Evolutionary conservation across 2,113 vertebrate species (phyloP).

Genomic region (Coreoperca whiteheadi): DNA sequence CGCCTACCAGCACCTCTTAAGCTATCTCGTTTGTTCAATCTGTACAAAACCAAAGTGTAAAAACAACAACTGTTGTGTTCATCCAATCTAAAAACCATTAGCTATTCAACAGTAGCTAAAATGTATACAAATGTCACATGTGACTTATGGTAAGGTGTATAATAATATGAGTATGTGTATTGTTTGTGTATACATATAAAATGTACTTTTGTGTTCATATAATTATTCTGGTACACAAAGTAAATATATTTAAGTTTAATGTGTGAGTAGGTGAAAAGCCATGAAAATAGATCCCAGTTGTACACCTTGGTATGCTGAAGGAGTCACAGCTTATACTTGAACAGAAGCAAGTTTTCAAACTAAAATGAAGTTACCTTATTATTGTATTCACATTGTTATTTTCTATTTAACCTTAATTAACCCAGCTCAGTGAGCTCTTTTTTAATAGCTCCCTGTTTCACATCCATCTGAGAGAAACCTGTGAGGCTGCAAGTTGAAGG

Average conservation of each 20-base stretch:
- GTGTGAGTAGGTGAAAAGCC: neutral
- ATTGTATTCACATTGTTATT: neutral
- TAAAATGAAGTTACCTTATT: neutral
- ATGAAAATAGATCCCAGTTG: neutral
- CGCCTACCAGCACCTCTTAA: neutral
- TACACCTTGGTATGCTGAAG: neutral
- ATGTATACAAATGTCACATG: too few species aligned
- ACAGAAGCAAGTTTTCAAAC: neutral
- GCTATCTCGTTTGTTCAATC: too few species aligned
- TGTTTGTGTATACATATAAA: too few species aligned
- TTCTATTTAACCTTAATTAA: neutral
- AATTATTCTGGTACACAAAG: neutral
- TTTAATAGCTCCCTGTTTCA: constrained; percentile 14
- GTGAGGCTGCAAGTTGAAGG: constrained; percentile 43
- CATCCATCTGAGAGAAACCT: constrained; percentile 47
- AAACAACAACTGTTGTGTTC: too few species aligned
- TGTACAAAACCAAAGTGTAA: too few species aligned
- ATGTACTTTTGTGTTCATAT: too few species aligned
- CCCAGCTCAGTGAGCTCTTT: neutral
- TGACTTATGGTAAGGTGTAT: too few species aligned
- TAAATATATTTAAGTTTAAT: neutral
- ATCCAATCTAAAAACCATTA: neutral
- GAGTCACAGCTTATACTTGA: neutral
- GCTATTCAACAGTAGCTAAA: neutral
- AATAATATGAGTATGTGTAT: too few species aligned